These are phyloP conservation scores for Phalanger gymnotis DNA, from an alignment of 2,797 vertebrate genomes.

Conservation along the genomic window DNA sequence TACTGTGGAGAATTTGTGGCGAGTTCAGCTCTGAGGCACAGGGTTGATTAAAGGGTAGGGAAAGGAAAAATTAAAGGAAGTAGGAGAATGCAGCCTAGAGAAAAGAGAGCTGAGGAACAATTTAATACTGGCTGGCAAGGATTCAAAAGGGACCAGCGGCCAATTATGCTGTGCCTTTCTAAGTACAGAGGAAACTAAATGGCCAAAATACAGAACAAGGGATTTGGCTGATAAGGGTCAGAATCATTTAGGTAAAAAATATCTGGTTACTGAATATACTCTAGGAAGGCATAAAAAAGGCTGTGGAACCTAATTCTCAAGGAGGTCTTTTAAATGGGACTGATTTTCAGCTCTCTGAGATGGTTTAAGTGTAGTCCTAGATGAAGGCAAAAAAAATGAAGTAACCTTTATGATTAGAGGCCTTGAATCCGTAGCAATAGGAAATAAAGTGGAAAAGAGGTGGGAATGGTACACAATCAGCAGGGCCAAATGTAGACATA, in stretches of 20 bases:
- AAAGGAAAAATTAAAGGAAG: neutral
- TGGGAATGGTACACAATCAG: neutral
- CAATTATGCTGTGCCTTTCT: neutral
- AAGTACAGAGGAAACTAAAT: neutral
- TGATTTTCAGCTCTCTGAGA: neutral
- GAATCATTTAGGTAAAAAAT: neutral
- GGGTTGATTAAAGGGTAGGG: neutral
- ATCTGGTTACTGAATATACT: neutral
- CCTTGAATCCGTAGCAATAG: neutral
- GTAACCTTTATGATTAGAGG: neutral
- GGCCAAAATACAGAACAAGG: neutral
- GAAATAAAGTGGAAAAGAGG: neutral
- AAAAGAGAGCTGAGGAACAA: neutral
- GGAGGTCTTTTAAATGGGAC: neutral
- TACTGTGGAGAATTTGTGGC: neutral
- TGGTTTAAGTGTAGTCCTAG: neutral
- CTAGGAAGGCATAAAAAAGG: neutral
- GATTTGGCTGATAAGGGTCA: neutral
- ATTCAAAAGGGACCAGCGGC: neutral
- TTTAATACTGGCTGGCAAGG: neutral
- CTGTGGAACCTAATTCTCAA: neutral
- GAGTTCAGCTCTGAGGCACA: neutral
- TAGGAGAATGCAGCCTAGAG: neutral
- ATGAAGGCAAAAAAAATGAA: neutral
- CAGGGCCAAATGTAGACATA: neutral